A percentile compares a stretch with the other conserved stretches of the same genome.
Evolutionary conservation across 2,888 invertebrate species (phyloP).

Genomic region (Leucania comma): DNA sequence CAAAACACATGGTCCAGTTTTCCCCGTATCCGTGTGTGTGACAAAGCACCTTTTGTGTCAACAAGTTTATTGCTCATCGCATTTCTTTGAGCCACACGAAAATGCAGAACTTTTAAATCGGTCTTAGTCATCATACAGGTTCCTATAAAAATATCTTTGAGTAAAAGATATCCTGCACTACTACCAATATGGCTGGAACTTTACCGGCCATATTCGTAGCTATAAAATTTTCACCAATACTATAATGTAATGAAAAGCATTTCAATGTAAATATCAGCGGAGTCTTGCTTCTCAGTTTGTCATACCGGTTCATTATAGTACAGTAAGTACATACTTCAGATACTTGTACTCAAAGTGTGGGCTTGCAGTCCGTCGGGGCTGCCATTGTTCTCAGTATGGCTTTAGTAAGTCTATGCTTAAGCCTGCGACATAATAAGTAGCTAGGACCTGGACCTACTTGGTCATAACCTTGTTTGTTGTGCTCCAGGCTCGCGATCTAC

Average conservation of each 20-base stretch:
- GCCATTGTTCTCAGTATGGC: slow-evolving; percentile 78
- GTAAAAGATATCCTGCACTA: not conserved
- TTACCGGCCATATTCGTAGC: not conserved
- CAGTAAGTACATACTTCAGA: slow-evolving; percentile 62
- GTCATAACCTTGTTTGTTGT: slow-evolving; percentile 52
- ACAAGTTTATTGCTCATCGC: slow-evolving; percentile 11
- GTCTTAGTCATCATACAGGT: slow-evolving; percentile 12
- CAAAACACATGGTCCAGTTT: not conserved
- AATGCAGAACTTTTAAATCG: not conserved
- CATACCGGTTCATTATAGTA: slow-evolving; percentile 71
- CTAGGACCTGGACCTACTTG: slow-evolving; percentile 46
- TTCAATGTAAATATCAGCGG: slow-evolving; percentile 63
- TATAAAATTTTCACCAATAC: not conserved
- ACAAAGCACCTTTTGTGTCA: not conserved
- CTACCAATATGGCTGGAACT: not conserved
- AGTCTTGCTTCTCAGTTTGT: slow-evolving; percentile 49
- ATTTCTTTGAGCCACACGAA: slow-evolving; percentile 6
- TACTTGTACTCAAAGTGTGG: slow-evolving; percentile 59
- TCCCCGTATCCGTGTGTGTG: not conserved
- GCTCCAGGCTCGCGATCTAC: slow-evolving; percentile 26
- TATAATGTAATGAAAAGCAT: slow-evolving; percentile 31
- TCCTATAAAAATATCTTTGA: not conserved
- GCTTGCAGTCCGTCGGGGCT: slow-evolving; percentile 68
- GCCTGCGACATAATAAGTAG: slow-evolving; percentile 67
- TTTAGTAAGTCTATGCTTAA: slow-evolving; percentile 65